A percentile compares a stretch with the other conserved stretches of the same genome.
These are phyloP conservation scores for Addax nasomaculatus DNA, from an alignment of 2,113 vertebrate genomes.

Conservation along the genomic window DNA sequence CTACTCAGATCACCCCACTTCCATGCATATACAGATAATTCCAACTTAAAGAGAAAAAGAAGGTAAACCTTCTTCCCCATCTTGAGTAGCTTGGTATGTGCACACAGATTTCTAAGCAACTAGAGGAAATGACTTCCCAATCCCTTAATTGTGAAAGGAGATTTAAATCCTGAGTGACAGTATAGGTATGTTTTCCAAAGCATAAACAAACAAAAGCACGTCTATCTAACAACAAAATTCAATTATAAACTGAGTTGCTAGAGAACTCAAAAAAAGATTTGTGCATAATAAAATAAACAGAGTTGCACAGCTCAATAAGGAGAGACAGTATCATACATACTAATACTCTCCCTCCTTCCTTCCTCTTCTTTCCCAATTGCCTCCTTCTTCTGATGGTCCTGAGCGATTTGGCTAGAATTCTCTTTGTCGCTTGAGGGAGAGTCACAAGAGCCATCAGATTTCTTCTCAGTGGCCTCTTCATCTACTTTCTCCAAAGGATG, in stretches of 20 bases:
- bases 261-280: not conserved
- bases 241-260: not conserved
- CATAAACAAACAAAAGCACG: not conserved
- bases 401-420: constrained; percentile 88
- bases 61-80: not conserved
- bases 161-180: not conserved
- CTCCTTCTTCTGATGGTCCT: constrained; percentile 92
- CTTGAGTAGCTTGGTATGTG: not conserved
- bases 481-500: constrained; percentile 90
- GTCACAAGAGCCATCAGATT: constrained; percentile 92
- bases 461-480: constrained; percentile 89
- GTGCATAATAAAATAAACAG: not conserved
- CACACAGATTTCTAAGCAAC: not conserved
- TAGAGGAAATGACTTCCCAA: not conserved
- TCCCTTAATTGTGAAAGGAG: not conserved
- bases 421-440: constrained; percentile 99
- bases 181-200: constrained; percentile 1
- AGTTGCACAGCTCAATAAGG: not conserved
- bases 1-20: not conserved
- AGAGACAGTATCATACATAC: constrained; percentile 81
- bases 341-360: constrained; percentile 88
- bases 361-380: constrained; percentile 87
- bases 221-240: not conserved
- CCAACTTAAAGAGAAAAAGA: not conserved
- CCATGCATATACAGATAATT: not conserved